Evolutionary conservation across 2,888 invertebrate genomes (phyloP), one percentile per base, ranked within the genome.

Genomic region (Hemithea aestivaria): DNA sequence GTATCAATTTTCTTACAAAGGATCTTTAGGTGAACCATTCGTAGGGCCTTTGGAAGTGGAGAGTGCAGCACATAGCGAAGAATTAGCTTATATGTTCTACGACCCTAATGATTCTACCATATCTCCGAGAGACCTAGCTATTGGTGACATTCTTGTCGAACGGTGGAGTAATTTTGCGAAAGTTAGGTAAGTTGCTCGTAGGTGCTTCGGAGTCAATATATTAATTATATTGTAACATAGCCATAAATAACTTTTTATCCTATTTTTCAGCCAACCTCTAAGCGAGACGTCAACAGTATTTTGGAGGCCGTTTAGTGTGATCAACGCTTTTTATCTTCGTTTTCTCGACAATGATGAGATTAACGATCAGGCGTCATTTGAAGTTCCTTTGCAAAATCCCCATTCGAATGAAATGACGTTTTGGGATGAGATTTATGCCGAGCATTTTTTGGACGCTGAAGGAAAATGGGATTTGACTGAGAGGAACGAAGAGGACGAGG

Each of bases 141-240:
- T 85, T 23, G 63, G 64, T 21, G 66, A 81, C 6, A 66, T 80
- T 36, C 53, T 85, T 2, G 55, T 80, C 9, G 79, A 83, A 40
- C 66, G 85, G 7, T 85, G 84, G 84, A 77, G 79, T 0, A 82
- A 75, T 40, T 85, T 85, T 53, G 83, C 78, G 11, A 82, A 72
- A 59, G 62, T 56, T 33, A 75, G 79, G 85, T 85, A 56, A 58
- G 73, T 50, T 12, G 23, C 27, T 21, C 3, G 9, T 11, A 16
- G 5, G 10, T n/a, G n/a, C n/a, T n/a, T n/a, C n/a, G n/a, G n/a
- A n/a, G n/a, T n/a, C n/a, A n/a, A n/a, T n/a, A n/a, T n/a, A 28
- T 11, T 7, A 8, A 8, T 8, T 27, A 6, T 3, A 24, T 1
- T 9, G 5, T 4, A 16, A 24, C 6, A 6, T 26, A 6, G 6